These are phyloP conservation scores for Orchesella cincta DNA, from an alignment of 1,140 invertebrate species.

Conservation along the genomic window DNA sequence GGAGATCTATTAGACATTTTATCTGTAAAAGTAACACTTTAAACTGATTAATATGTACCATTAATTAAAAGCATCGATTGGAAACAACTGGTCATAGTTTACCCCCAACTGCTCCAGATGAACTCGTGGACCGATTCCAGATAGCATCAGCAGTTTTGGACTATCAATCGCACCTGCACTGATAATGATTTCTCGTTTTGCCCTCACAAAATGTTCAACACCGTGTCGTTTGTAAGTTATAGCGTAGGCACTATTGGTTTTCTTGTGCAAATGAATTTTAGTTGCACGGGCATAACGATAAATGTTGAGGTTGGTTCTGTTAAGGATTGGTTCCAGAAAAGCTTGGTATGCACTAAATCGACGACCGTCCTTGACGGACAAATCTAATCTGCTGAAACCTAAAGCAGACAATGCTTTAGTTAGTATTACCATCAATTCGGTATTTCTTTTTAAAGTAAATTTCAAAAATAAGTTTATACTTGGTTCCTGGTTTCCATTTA, in stretches of 20 bases:
- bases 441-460: background rate
- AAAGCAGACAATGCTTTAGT: background rate
- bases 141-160: constrained; percentile 56
- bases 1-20: constrained; percentile 51
- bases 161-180: constrained; percentile 52
- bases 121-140: constrained; percentile 58
- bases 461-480: constrained; percentile 56
- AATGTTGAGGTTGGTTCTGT: constrained; percentile 67
- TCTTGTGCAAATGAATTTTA: constrained; percentile 29
- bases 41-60: background rate
- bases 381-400: constrained; percentile 67
- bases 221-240: constrained; percentile 38
- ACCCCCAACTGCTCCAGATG: constrained; percentile 54
- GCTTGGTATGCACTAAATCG: constrained; percentile 72
- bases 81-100: background rate
- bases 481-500: constrained; percentile 84
- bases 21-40: constrained; percentile 32
- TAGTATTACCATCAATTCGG: background rate
- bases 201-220: constrained; percentile 28
- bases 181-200: constrained; percentile 54
- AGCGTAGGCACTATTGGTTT: constrained; percentile 38
- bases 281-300: constrained; percentile 66
- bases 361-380: constrained; percentile 66
- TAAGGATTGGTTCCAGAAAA: constrained; percentile 68
- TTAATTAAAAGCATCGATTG: background rate